Conservation (phyloP, 2,797 vertebrate genomes). For the Peromyscus melanophrys region DNA sequence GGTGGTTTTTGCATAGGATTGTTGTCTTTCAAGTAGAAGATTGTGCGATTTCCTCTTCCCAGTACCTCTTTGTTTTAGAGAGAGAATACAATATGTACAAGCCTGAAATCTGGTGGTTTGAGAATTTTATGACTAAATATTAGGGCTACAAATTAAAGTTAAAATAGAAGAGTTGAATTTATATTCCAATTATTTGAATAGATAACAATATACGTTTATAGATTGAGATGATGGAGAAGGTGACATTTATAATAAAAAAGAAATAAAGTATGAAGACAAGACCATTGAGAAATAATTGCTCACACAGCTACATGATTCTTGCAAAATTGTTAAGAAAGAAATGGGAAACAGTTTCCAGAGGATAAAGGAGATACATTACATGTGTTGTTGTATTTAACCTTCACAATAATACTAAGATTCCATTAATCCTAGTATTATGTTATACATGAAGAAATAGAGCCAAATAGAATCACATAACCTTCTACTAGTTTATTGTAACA, state of each 20-base stretch:
- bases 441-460: background rate
- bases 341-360: background rate
- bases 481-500: background rate
- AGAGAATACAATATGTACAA: background rate
- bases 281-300: background rate
- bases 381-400: background rate
- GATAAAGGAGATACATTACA: background rate
- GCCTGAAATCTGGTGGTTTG: background rate
- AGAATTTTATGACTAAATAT: background rate
- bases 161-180: background rate
- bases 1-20: background rate
- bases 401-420: background rate
- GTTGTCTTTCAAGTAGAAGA: background rate
- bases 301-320: background rate
- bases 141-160: background rate
- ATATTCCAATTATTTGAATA: background rate
- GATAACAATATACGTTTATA: background rate
- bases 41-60: background rate
- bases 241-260: slow-evolving; percentile 22
- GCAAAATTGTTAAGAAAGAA: background rate
- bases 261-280: background rate
- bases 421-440: background rate
- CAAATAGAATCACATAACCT: background rate
- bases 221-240: background rate
- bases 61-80: background rate